Conservation (phyloP, 2,888 invertebrate species). For the Scelioninae gen. 1 region DNA sequence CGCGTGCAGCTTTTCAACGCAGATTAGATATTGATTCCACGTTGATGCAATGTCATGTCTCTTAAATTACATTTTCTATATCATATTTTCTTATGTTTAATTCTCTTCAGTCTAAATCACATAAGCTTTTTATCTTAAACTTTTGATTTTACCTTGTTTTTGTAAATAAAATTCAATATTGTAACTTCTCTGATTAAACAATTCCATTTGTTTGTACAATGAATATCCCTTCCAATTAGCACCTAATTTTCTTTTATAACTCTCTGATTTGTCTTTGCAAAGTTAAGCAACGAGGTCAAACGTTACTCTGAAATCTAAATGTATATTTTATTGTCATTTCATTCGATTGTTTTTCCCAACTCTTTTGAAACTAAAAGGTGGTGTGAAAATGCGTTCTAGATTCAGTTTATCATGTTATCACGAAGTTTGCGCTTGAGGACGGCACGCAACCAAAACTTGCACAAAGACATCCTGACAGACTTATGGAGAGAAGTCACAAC, state of each 20-base stretch:
- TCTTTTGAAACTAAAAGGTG: constrained; percentile 1
- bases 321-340: constrained; percentile 1
- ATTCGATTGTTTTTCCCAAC: constrained; percentile 7
- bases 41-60: too few species aligned
- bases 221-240: too few species aligned
- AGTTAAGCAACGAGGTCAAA: background rate
- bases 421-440: constrained; percentile 18
- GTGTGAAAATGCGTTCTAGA: constrained; percentile 22
- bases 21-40: too few species aligned
- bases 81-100: too few species aligned
- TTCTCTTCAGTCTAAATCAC: too few species aligned
- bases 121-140: too few species aligned
- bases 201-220: too few species aligned
- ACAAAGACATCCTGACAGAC: constrained; percentile 8
- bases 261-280: background rate
- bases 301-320: constrained; percentile 2
- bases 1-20: too few species aligned
- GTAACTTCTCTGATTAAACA: too few species aligned
- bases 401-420: constrained; percentile 19
- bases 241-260: background rate
- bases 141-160: too few species aligned
- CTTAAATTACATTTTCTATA: too few species aligned
- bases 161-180: too few species aligned
- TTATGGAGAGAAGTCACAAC: constrained; percentile 9
- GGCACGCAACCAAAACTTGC: constrained; percentile 22